A percentile compares a stretch with the other conserved stretches of the same genome.
Evolutionary conservation across 2,888 invertebrate genomes (phyloP).

Genomic region (Trissolcus japonicus): DNA sequence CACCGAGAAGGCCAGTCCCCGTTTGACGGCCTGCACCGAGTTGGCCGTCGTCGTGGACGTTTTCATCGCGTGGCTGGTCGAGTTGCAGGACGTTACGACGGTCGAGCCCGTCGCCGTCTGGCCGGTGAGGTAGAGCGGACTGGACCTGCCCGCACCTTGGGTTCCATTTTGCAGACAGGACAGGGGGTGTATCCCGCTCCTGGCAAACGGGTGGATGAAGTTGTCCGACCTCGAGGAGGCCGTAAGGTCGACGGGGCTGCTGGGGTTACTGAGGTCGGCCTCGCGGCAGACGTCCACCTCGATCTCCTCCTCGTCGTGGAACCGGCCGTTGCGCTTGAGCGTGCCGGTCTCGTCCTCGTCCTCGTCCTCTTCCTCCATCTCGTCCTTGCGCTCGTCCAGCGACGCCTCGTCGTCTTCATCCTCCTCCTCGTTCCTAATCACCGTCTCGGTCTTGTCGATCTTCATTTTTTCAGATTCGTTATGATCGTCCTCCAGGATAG

Average conservation of each 20-base stretch:
- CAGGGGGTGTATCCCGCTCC: conserved; percentile 64
- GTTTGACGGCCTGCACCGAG: conserved; percentile 79
- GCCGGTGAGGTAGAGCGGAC: conserved; percentile 61
- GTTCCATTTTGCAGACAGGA: conserved; percentile 66
- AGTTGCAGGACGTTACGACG: conserved; percentile 65
- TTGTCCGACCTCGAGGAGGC: conserved; percentile 70
- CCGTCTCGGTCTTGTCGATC: conserved; percentile 41
- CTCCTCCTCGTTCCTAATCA: conserved; percentile 52
- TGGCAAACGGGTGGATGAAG: conserved; percentile 67
- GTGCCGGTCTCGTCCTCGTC: conserved; percentile 68
- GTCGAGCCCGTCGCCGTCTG: conserved; percentile 66
- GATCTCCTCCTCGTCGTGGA: conserved; percentile 69
- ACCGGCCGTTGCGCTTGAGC: conserved; percentile 61
- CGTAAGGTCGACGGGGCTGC: conserved; percentile 76
- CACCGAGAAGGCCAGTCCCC: conserved; percentile 90
- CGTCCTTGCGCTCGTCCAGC: conserved; percentile 44
- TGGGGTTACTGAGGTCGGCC: conserved; percentile 71
- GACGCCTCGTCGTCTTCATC: conserved; percentile 59
- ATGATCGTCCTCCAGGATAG: conserved; percentile 60
- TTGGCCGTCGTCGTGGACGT: conserved; percentile 69
- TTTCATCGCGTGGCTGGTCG: conserved; percentile 60
- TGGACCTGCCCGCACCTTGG: conserved; percentile 43
- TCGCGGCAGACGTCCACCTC: conserved; percentile 70
- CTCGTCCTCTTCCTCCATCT: conserved; percentile 61
- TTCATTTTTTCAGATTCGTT: conserved; percentile 45